Base-by-base conservation (phyloP, 1,140 invertebrate species). In the Drosophila pruinosa region DNA sequence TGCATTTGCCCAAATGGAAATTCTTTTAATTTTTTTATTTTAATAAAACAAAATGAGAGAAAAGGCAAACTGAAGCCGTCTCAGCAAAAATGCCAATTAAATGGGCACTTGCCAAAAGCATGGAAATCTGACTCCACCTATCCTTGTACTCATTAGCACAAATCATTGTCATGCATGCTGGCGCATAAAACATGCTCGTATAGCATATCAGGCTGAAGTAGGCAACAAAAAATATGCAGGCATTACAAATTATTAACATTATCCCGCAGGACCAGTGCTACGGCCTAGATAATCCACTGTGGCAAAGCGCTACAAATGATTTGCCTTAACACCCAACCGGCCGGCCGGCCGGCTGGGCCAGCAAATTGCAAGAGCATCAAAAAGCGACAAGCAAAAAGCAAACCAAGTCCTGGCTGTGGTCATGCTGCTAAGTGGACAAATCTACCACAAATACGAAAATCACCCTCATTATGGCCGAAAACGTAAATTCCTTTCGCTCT, bases 391-490 rank as follows among this genome's bases (percentile, higher is more conserved):
- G n/a, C n/a, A n/a, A n/a, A n/a, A 81, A 64, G 22, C 62, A 63
- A 62, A 47, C 8, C 47, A 63, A 71, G 26, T 62, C 45, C 59
- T 61, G 36, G 34, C 58, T 59, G 45, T 79, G 76, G 81, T 85
- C 81, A 77, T 73, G 65, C 78, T 89, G 88, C 86, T 89, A 89
- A 89, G 86, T 89, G 86, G 86, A 89, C 86, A 89, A 89, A 89
- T 89, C 86, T 89, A 89, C 86, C 86, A 88, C 86, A 89, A 89
- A 89, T 89, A 85, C 86, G 75, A 86, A 86, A 89, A 89, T 89
- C 86, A 89, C 86, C 86, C 86, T 89, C 86, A 89, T 89, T 89
- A 89, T 89, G 79, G 78, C 82, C 78, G 64, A 72, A 62, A 82
- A 73, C 82, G 74, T 78, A 86, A 82, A 88, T 81, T 71, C 75